Conservation (phyloP, 1,140 invertebrate genomes). For the Trichomalopsis sarcophagae region DNA sequence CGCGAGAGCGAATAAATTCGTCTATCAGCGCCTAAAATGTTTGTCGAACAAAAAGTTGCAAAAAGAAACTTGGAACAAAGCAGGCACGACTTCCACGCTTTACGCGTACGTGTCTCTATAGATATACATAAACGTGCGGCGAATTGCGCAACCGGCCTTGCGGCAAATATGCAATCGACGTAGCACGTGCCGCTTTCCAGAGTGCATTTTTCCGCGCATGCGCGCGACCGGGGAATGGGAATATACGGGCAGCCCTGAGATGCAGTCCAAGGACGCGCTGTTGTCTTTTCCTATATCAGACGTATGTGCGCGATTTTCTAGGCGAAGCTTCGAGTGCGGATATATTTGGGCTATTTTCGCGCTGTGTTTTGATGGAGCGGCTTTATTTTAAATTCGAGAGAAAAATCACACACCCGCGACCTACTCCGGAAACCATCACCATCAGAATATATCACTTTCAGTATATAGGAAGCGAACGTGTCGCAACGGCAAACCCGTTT, state of each 20-base stretch:
- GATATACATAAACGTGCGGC: too few relatives aligned
- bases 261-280: constrained; percentile 19
- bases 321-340: background rate
- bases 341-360: background rate
- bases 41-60: background rate
- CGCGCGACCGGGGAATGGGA: background rate
- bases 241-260: constrained; percentile 40
- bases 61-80: background rate
- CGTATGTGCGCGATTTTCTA: background rate
- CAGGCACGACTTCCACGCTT: background rate
- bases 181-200: constrained; percentile 28
- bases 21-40: too few relatives aligned
- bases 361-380: background rate
- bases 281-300: constrained; percentile 19
- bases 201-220: constrained; percentile 24
- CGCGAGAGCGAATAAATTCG: too few relatives aligned
- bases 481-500: background rate
- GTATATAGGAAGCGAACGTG: too few relatives aligned
- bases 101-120: too few relatives aligned
- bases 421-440: too few relatives aligned
- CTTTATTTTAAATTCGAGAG: background rate
- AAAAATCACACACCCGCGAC: too few relatives aligned
- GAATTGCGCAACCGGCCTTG: constrained; percentile 25
- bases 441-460: too few relatives aligned
- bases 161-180: constrained; percentile 32